These are phyloP conservation scores for Bombycilla garrulus DNA, from an alignment of 2,113 vertebrate genomes.

Conservation along the genomic window DNA sequence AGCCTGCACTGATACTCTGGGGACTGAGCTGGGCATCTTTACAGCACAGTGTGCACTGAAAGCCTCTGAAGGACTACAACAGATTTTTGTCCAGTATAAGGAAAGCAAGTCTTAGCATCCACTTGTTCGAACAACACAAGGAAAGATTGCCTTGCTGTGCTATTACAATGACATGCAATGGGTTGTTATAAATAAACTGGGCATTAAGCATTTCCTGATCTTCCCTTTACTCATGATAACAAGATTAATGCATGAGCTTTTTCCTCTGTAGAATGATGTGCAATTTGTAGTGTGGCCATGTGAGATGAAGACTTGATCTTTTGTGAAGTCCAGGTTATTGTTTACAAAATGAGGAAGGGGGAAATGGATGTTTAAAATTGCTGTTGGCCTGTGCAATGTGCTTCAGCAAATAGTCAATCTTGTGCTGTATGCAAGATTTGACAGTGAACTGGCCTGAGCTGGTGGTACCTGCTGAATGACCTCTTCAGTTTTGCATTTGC, in stretches of 20 bases:
- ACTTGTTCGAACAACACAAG: neutral
- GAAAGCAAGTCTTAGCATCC: neutral
- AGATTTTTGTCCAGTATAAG: neutral
- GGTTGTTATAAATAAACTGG: neutral
- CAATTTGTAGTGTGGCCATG: neutral
- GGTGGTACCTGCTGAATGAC: neutral
- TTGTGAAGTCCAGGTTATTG: neutral
- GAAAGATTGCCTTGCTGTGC: neutral
- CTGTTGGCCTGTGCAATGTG: neutral
- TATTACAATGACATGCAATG: neutral
- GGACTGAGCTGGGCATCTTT: neutral
- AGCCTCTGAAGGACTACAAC: neutral
- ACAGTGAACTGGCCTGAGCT: neutral
- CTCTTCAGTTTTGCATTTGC: neutral
- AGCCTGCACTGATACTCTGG: neutral
- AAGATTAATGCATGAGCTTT: neutral
- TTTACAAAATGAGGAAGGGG: neutral
- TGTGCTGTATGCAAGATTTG: neutral
- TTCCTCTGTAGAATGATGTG: neutral
- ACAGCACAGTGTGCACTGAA: neutral
- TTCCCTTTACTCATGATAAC: neutral
- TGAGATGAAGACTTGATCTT: neutral
- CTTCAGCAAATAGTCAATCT: neutral
- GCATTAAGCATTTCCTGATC: neutral
- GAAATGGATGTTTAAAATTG: neutral